These are phyloP conservation scores for Dinothrombium tinctorium DNA, from an alignment of 1,140 invertebrate genomes.

Conservation along the genomic window DNA sequence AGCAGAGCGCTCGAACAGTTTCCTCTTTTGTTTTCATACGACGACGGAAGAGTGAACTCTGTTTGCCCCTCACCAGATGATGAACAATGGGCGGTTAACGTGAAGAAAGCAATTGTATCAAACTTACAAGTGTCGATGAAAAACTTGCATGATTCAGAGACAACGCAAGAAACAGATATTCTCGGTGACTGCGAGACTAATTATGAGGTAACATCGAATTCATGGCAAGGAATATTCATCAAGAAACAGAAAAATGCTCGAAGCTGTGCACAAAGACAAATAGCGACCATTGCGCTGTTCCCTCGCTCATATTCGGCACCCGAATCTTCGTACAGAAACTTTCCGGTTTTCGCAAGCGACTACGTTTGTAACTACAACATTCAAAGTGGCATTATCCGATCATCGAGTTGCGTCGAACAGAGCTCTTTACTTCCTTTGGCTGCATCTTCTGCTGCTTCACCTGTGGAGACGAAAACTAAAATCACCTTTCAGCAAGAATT, in stretches of 20 bases:
- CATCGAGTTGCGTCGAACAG: slow-evolving; percentile 1
- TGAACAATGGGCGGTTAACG: slow-evolving; percentile 5
- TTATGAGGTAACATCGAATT: background rate
- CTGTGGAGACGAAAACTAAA: no score
- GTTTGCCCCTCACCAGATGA: slow-evolving; percentile 4
- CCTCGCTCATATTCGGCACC: slow-evolving; percentile 1
- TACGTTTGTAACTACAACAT: slow-evolving; percentile 1
- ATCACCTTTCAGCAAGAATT: no score
- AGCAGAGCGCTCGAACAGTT: background rate
- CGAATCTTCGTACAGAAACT: background rate
- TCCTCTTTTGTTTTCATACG: slow-evolving; percentile 2
- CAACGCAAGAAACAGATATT: slow-evolving; percentile 6
- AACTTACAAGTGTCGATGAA: slow-evolving; percentile 3
- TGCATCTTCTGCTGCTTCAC: background rate
- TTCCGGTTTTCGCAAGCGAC: slow-evolving; percentile 5
- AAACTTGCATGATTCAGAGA: background rate
- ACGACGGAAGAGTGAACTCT: slow-evolving; percentile 3
- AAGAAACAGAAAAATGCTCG: slow-evolving; percentile 1
- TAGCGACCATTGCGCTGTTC: slow-evolving; percentile 2
- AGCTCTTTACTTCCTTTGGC: background rate
- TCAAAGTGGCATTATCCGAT: background rate
- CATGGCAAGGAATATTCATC: background rate
- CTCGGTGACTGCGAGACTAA: slow-evolving; percentile 7
- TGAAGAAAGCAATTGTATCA: slow-evolving; percentile 11
- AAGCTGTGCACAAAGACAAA: slow-evolving; percentile 7